Evolutionary conservation across 2,113 vertebrate genomes (phyloP).

Genomic region (Murina feae): DNA sequence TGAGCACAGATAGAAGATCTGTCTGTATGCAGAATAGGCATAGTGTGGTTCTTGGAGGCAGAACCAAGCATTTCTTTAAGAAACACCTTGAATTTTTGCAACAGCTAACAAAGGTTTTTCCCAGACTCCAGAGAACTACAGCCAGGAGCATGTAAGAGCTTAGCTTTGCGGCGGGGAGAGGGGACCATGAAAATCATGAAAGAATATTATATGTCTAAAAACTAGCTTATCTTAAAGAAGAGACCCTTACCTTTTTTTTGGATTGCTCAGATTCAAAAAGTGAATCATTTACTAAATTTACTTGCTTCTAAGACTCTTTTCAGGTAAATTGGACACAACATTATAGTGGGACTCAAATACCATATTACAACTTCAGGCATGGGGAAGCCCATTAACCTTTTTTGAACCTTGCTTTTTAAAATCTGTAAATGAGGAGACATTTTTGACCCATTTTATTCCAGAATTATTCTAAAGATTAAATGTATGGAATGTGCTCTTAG

Average conservation of each 20-base stretch:
- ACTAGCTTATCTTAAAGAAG: background rate
- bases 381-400: background rate
- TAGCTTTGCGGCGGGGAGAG: background rate
- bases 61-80: background rate
- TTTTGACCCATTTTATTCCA: background rate
- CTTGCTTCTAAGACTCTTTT: slow-evolving; percentile 11
- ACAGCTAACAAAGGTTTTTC: background rate
- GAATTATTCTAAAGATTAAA: background rate
- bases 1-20: background rate
- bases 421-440: background rate
- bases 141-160: background rate
- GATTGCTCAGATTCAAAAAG: background rate
- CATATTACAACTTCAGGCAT: background rate
- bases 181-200: background rate
- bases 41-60: background rate
- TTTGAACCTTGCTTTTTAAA: slow-evolving; percentile 2
- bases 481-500: background rate
- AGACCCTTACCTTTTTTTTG: background rate
- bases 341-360: background rate
- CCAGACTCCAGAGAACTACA: background rate
- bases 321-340: background rate
- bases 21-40: background rate
- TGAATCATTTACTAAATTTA: slow-evolving; percentile 25
- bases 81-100: slow-evolving; percentile 17
- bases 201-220: slow-evolving; percentile 21